phyloP scores from a whole-genome alignment of 2,797 vertebrate species.

The Glossophaga mutica region DNA sequence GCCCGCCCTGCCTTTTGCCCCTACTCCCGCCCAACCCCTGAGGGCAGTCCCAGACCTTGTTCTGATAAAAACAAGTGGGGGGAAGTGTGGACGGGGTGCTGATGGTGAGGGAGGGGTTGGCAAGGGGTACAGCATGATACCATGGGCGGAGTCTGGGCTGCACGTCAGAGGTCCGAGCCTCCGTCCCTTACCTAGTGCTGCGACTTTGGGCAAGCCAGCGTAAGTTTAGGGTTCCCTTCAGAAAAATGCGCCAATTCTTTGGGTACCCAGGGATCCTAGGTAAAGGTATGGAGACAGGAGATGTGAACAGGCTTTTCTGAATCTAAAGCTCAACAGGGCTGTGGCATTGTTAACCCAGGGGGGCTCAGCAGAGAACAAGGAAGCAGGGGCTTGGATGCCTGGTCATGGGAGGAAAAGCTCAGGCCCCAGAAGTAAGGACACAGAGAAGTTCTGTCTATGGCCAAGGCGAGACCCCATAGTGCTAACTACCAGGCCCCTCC shows the following conservation, averaged over 20 bases:
- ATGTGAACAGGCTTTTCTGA: not conserved
- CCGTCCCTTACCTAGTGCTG: not conserved
- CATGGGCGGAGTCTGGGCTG: not conserved
- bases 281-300: not conserved
- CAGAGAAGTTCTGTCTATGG: not conserved
- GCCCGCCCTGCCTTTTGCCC: not conserved
- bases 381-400: not conserved
- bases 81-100: not conserved
- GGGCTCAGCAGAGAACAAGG: not conserved
- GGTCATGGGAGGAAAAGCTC: too few relatives aligned
- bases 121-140: too few relatives aligned
- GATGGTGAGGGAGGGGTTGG: not conserved
- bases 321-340: fast-evolving
- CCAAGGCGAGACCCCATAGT: not conserved
- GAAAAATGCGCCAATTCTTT: not conserved
- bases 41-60: not conserved
- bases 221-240: not conserved
- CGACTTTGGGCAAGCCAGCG: not conserved
- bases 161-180: not conserved
- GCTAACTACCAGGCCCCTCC: not conserved
- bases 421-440: not conserved
- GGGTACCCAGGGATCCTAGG: not conserved
- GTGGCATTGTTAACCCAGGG: too few relatives aligned
- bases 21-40: not conserved
- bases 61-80: not conserved